Base-by-base conservation (phyloP, 2,113 vertebrate genomes). In the Dendrocopos noguchii region DNA sequence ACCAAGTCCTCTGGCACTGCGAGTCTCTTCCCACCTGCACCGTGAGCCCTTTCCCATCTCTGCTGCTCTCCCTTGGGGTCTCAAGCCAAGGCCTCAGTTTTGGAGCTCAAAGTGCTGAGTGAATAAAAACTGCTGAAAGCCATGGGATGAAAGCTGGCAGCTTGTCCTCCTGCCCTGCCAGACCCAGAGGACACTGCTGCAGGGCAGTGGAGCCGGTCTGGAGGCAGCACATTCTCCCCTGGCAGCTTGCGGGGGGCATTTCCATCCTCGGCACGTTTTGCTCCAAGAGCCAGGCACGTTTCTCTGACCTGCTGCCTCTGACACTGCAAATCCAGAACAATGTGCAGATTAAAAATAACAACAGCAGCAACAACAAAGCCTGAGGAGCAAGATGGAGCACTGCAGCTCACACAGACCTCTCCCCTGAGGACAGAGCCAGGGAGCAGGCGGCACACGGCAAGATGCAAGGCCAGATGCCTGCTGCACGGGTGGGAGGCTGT, bases 221-320 rank as follows among this genome's bases (percentile, higher is more conserved):
- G 81, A 46, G 39, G 61, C 66, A 39, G 60, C 25, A 6, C 1
- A 0, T 42, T 44, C 64, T 39, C 28, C 72, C 44, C 68, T 6
- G 0, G 50, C 79, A 78, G 52, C 68, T 52, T 52, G 50, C 9
- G 53, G 31, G 8, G 80, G 85, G 24, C 84, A 68, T 12, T 87
- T 68, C 77, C 91, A 94, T 36, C 91, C 86, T 76, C 59, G 80
- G 46, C 91, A 87, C 8, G 3, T 22, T 68, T 31, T 15, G 64
- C 82, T 80, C 46, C 21, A 6, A 90, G 57, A 75, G 57, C 90
- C 91, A 86, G 93, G 82, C 80, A 70, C 57, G 6, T 64, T 91
- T 42, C 65, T 61, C 73, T 90, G 77, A 94, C 95, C 95, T 96
- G 95, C 92, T 95, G 93, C 12, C 86, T 91, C 61, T 95, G 88